Evolutionary conservation across 2,113 vertebrate species (phyloP), one percentile per base, ranked within the genome.

Genomic region (Pseudorasbora parva): DNA sequence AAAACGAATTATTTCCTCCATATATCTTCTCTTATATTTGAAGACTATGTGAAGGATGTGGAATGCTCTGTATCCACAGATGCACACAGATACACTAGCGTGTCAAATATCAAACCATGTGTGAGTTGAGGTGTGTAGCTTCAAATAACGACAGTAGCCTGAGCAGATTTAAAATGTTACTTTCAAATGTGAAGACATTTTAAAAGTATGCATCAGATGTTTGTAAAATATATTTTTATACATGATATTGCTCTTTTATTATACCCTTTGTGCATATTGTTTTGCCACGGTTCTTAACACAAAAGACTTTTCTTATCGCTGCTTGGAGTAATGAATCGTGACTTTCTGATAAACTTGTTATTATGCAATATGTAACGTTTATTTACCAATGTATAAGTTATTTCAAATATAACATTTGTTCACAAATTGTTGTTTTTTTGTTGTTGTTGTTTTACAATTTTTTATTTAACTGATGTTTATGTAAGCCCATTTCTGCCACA

Each of bases 11-110:
- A 27, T 60, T 59, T 27, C 8, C 45, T 6, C 17, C 6, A 19
- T 54, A 45, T n/a, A 25, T 23, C 4, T 23, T 45, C 30, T 54
- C 21, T n/a, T 75, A 2, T 54, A 19, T 8, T 57, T 62, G 76
- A 71, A 73, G 78, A 84, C 82, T 51, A 87, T 81, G 85, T 87
- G 85, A 87, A 80, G 89, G 59, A 85, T 77, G 87, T 81, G 33
- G 25, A 12, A 72, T 56, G 66, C 10, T 62, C 57, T 78, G 41
- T 59, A 43, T 76, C 11, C 2, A 0, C 54, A 23, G n/a, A 15
- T 41, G 7, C 75, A 59, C 75, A 77, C 41, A 78, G 15, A 45
- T 45, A 27, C 72, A 30, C 25, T 10, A 68, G 64, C 37, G 73
- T 76, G 27, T 74, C 1, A 6, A 27, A 51, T 74, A 49, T 49